Base-by-base conservation (phyloP, 2,797 vertebrate species). In the Clarias pachynema region DNA sequence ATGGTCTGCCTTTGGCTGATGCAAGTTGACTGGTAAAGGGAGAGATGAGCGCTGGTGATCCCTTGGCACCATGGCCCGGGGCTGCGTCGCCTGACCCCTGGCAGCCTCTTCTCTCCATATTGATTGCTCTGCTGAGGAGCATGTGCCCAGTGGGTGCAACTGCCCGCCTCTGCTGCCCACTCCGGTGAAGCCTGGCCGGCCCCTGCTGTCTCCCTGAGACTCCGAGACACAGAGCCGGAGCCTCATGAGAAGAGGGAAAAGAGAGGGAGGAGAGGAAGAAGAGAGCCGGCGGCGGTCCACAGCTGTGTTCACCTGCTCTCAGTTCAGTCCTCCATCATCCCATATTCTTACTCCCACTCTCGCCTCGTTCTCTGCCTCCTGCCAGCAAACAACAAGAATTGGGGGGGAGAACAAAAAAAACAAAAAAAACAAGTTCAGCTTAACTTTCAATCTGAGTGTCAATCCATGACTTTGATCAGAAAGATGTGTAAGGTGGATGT, bases 271-370 rank as follows among this genome's bases (percentile, higher is more conserved):
- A 92, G 91, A 91, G 91, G 91, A 94, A 91, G 92, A 92, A 93
- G 93, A 94, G 92, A 93, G 94, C 95, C 94, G 91, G 89, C 94
- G 94, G 95, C 95, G 88, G 95, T 96, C 94, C 92, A 89, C 94
- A 95, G 94, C 94, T 95, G 95, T 87, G 93, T 95, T 95, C 94
- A 94, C 94, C 94, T 94, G 94, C 94, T 95, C 94, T 85, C 90
- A 93, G 94, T 95, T 95, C 93, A 94, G 86, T 90, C 92, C 93
- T 93, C 89, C 83, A 91, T 93, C 89, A 90, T 92, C 92, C 92
- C 44, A 10, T 65, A 92, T 93, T 93, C 91, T 92, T 92, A 94
- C 93, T 91, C 90, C 88, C 87, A 90, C 92, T 93, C 92, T 85
- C 82, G n/a, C 49, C 86, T 84, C 82, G 44, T 86, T 84, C 80